Evolutionary conservation across 2,888 invertebrate genomes (phyloP).

Genomic region (Ecdyonurus torrentis): DNA sequence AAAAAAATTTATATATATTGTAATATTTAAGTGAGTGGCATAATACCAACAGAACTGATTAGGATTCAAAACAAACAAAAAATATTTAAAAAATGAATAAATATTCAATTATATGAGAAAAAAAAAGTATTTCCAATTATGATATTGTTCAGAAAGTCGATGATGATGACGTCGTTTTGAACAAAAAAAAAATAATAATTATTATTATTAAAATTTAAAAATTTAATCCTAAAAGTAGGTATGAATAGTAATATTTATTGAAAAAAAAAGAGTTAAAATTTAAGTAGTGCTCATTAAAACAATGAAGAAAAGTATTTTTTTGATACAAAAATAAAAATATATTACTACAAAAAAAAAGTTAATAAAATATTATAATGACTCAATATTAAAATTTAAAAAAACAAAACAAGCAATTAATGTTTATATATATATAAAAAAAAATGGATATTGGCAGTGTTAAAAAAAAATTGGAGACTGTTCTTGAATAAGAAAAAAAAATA

Average conservation of each 20-base stretch:
- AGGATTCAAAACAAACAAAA: neutral
- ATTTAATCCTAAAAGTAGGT: neutral
- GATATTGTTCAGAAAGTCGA: neutral
- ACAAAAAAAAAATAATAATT: too few species aligned
- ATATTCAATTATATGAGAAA: neutral
- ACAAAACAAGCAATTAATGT: neutral
- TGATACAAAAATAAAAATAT: neutral
- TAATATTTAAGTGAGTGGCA: neutral
- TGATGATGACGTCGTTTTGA: neutral
- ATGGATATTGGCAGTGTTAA: neutral
- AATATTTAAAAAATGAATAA: neutral
- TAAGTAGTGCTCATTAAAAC: neutral
- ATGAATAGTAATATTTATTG: neutral
- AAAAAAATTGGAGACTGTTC: neutral
- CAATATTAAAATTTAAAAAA: neutral
- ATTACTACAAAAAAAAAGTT: too few species aligned
- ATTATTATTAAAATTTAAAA: neutral
- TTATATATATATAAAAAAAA: neutral
- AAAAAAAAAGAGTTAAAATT: neutral
- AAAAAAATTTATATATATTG: too few species aligned
- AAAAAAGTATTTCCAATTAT: neutral
- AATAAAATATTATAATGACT: neutral
- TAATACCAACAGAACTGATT: slow-evolving; percentile 2
- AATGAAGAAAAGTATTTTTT: neutral
- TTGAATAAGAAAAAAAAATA: neutral